phyloP scores from a whole-genome alignment of 2,113 vertebrate species.

The Emydocephalus ijimae region DNA sequence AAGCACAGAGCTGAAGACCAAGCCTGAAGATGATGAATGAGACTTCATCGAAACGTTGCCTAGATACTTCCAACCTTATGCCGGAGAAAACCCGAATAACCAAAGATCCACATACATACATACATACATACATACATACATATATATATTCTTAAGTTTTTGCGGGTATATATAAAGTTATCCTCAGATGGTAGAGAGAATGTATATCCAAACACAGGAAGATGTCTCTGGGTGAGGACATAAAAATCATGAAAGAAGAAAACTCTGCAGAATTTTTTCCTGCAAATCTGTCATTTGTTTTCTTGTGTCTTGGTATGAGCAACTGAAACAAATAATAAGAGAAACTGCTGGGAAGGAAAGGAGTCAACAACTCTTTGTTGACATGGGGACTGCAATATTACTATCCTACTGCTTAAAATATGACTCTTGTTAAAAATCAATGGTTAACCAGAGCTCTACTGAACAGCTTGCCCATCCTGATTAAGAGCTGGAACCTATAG shows the following conservation, averaged over 20 bases:
- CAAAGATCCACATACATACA: too few relatives aligned
- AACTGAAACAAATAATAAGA: neutral
- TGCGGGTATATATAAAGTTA: neutral
- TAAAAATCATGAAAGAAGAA: neutral
- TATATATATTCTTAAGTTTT: too few relatives aligned
- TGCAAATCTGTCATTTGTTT: neutral
- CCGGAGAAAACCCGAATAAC: too few relatives aligned
- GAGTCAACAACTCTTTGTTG: neutral
- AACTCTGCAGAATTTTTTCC: neutral
- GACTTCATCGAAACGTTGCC: too few relatives aligned
- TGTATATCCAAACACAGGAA: neutral
- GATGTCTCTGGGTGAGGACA: neutral
- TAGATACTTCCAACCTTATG: too few relatives aligned
- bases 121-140: too few relatives aligned
- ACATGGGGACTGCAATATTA: neutral
- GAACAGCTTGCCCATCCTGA: neutral
- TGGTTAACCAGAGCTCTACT: neutral
- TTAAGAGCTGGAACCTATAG: conserved; percentile 4
- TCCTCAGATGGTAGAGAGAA: neutral
- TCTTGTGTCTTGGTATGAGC: neutral
- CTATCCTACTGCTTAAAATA: conserved; percentile 3
- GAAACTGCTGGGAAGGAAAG: neutral
- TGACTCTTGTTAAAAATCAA: conserved; percentile 15
- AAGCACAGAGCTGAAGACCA: too few relatives aligned
- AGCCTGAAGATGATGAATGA: too few relatives aligned